Evolutionary conservation across 2,888 invertebrate species (phyloP), one percentile per base, ranked within the genome.

Genomic region (Marasmarcha lunaedactyla): DNA sequence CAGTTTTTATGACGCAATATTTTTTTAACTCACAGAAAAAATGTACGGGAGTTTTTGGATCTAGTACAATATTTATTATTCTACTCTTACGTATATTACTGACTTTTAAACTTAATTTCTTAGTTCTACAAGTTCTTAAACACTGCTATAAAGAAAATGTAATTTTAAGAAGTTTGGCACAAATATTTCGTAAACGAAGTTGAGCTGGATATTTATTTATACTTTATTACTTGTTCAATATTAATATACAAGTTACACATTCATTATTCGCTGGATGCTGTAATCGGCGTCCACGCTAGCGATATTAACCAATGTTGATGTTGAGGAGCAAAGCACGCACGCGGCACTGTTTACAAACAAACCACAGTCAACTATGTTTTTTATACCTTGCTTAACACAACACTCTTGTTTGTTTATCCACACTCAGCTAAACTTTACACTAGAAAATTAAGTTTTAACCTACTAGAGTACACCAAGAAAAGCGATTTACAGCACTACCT

Each of bases 261-360:
- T n/a, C n/a, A n/a, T n/a, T n/a, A n/a, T n/a, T n/a, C n/a, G n/a
- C n/a, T n/a, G n/a, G n/a, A n/a, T n/a, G n/a, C n/a, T n/a, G n/a
- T n/a, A n/a, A n/a, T n/a, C n/a, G n/a, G 20, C 20, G 7, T 20
- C 3, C 3, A 20, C 7, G 20, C 4, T 20, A 5, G 3, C 20
- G 20, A 20, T 20, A 20, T 20, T 20, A 20, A 20, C 20, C 7
- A 20, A 20, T 20, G 20, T 20, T 30, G 4, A 10, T 30, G 30
- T 30, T 30, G 30, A 7, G 30, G 10, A 5, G 4, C 30, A n/a
- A 7, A 56, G 58, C 52, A 57, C 64, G 60, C 77, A 72, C 72
- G 77, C 74, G 57, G 65, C 52, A 51, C 51, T 83, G 81, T 83
- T 83, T 81, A 79, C 78, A 71, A 83, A 81, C 81, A 79, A 66